Base-by-base conservation (phyloP, 1,140 invertebrate genomes). In the Nilaparvata lugens region DNA sequence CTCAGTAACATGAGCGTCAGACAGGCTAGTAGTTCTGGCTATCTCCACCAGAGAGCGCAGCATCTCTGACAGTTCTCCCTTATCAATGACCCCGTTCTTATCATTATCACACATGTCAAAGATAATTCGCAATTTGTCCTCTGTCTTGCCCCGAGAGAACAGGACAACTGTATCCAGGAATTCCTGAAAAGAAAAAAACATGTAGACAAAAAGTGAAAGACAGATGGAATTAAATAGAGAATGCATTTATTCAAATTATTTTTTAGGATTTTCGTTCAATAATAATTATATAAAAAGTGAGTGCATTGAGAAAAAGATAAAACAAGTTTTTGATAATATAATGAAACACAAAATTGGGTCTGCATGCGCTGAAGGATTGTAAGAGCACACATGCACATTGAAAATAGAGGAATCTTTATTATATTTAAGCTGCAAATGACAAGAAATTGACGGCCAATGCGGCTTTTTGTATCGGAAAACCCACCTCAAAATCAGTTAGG, bases 21-120 rank as follows among this genome's bases (percentile, higher is more conserved):
- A 87, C 13, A 95, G 75, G 62, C 88, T 92, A 0, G 90, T 93
- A 0, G 90, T 96, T 69, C 94, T 83, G 0, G 94, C 95, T 63
- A 98, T 97, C 73, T 97, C 95, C 0, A 97, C 90, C 5, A 98
- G 72, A 0, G 95, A 98, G 21, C 95, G 77, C 61, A 93, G 74
- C 89, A 98, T 97, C 71, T 96, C 93, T 6, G 89, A 92, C 2
- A 98, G 77, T 71, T 98, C 95, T 5, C 84, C 85, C 70, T 96
- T 96, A 69, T 97, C 92, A 59, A 98, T 96, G 0, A 95, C 89
- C 0, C 95, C 95, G 67, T 95, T 95, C 3, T 91, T 82, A 71
- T 98, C 93, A 65, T 95, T 91, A 71, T 98, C 96, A 71, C 96
- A 99, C 97, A 99, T 98, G 69, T 97, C 92, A 70, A 98, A 99